Evolutionary conservation across 2,888 invertebrate species (phyloP).

Genomic region (Catocala fraxini): DNA sequence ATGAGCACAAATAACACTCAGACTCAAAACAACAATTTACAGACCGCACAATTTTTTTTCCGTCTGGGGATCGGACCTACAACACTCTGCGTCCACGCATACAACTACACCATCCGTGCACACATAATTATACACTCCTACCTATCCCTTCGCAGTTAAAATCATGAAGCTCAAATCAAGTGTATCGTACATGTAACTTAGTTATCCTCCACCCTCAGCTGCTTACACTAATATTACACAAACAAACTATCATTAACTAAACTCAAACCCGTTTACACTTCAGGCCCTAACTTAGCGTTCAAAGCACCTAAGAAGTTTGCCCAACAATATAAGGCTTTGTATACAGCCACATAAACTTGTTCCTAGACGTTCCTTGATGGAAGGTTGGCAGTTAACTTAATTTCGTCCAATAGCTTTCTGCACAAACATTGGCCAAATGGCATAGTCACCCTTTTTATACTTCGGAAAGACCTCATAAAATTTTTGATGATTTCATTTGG

Average conservation of each 20-base stretch:
- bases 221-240: too few species aligned
- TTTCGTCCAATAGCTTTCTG: slow-evolving; percentile 18
- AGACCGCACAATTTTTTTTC: too few species aligned
- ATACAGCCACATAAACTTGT: slow-evolving; percentile 16
- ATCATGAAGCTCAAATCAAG: too few species aligned
- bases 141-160: too few species aligned
- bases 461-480: slow-evolving; percentile 7
- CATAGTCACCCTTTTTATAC: slow-evolving; percentile 14
- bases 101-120: too few species aligned
- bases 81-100: too few species aligned
- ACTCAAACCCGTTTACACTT: not conserved
- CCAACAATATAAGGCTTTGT: slow-evolving; percentile 7
- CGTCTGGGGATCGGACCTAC: too few species aligned
- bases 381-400: slow-evolving; percentile 17
- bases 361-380: slow-evolving; percentile 2
- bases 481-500: not conserved
- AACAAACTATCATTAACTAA: not conserved
- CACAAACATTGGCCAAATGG: slow-evolving; percentile 11
- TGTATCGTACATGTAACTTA: too few species aligned
- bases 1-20: too few species aligned
- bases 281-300: not conserved
- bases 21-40: too few species aligned
- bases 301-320: slow-evolving; percentile 6
- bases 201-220: too few species aligned
- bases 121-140: too few species aligned